Conservation (phyloP, 1,140 invertebrate species). For the Drosophila varians region DNA sequence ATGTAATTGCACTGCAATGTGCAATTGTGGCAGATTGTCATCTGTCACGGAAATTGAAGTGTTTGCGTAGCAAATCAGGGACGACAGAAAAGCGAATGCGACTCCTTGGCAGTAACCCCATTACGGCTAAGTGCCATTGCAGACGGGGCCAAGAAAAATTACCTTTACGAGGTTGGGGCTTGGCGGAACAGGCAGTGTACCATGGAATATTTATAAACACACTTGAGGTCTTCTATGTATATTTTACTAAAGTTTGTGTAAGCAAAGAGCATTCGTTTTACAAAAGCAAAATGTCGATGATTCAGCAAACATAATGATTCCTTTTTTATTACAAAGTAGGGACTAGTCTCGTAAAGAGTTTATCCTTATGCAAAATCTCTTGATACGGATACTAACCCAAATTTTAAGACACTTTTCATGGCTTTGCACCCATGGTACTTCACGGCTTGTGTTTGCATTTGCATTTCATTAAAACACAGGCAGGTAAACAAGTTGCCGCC, state of each 20-base stretch:
- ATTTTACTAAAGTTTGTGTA: not conserved
- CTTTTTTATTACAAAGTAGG: not conserved
- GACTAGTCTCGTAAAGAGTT: not conserved
- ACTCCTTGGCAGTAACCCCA: conserved; percentile 54
- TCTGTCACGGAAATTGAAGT: conserved; percentile 55
- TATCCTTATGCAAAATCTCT: not conserved
- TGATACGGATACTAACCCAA: not conserved
- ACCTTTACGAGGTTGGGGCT: conserved; percentile 5
- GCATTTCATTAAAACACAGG: conserved; percentile 78
- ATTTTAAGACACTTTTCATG: not conserved
- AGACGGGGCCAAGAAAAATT: conserved; percentile 42
- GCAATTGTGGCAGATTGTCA: conserved; percentile 46
- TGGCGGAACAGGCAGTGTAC: conserved; percentile 13
- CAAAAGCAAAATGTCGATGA: too few relatives aligned
- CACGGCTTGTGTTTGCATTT: conserved; percentile 69
- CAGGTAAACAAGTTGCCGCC: conserved; percentile 59
- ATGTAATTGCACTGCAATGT: conserved; percentile 62
- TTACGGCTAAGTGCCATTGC: conserved; percentile 62
- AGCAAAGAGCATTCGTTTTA: not conserved
- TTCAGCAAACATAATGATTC: too few relatives aligned
- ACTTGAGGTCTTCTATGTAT: not conserved
- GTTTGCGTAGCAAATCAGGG: conserved; percentile 51
- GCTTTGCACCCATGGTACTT: conserved; percentile 27
- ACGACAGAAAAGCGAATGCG: conserved; percentile 32
- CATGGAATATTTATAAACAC: conserved; percentile 12